Evolutionary conservation across 2,797 vertebrate genomes (phyloP), one percentile per base, ranked within the genome.

Genomic region (Coendou prehensilis): DNA sequence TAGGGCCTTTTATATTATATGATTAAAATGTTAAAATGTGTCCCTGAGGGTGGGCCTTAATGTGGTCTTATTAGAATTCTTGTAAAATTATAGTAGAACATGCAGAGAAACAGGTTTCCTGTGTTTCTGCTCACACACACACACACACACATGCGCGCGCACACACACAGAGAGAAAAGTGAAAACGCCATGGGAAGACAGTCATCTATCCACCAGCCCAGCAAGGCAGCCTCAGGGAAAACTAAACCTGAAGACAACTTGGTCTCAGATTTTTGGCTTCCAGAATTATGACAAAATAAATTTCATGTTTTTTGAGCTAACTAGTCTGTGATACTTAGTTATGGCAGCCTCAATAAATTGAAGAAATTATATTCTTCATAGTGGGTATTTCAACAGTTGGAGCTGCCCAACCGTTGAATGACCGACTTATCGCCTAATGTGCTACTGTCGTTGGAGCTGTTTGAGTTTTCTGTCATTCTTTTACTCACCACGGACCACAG

Each of bases 1-100:
- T 4, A 33, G 1, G 2, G 0, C n/a, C 23, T 76, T 75, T 47
- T 37, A n/a, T 13, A 41, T 18, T 17, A 50, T 30, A 28, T 50
- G 26, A 76, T 30, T 47, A 78, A 75, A 15, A 87, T 54, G 14
- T 57, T 71, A 63, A 91, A 91, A 64, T 63, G 28, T 92, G 26
- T 67, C 37, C 13, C 18, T 50, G 28, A n/a, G 0, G 2, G 2
- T 15, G 26, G 33, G 14, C 8, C 4, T 37, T 82, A 28, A 76
- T 71, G 20, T n/a, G 89, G 4, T 90, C 23, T 73, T 30, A 83
- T 47, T 79, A 20, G 17, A 23, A 17, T 85, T 15, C 47, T 93
- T 45, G 47, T 76, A n/a, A 63, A 23, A 41, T 8, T 18, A 69
- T 11, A 47, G 61, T 54, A 91, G 33, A 54, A 67, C 41, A 22